Evolutionary conservation across 2,113 vertebrate species (phyloP).

Genomic region (Sorex fumeus): DNA sequence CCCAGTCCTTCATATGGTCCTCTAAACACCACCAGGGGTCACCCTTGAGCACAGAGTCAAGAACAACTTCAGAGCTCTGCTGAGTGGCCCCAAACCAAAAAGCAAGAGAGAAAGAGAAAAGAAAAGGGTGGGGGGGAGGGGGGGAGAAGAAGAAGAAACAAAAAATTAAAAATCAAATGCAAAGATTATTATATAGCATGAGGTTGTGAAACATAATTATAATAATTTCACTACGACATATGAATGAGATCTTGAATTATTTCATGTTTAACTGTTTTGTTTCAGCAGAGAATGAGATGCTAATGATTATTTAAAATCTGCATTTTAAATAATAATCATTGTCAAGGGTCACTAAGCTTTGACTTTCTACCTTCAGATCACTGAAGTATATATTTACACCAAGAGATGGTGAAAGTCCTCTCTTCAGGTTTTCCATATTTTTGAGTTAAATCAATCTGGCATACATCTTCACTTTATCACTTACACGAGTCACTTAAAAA

Average conservation of each 20-base stretch:
- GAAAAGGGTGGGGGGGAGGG: too few species aligned
- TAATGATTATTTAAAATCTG: conserved; percentile 14
- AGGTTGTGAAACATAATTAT: background rate
- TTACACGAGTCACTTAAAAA: background rate
- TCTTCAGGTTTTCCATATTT: background rate
- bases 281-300: conserved; percentile 19
- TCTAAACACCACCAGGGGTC: too few species aligned
- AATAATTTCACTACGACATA: background rate
- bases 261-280: background rate
- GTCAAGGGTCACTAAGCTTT: background rate
- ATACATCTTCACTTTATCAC: background rate
- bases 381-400: background rate
- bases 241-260: background rate
- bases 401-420: background rate
- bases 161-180: background rate
- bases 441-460: background rate
- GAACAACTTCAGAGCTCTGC: too few species aligned
- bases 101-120: too few species aligned
- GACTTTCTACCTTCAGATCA: background rate
- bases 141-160: too few species aligned
- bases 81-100: too few species aligned
- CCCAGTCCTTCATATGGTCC: too few species aligned
- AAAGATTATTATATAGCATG: background rate
- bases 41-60: too few species aligned
- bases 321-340: too few species aligned